Percentiles rank a stretch among this genome's conserved stretches.
These are phyloP conservation scores for Emmelina monodactyla DNA, from an alignment of 2,888 invertebrate genomes.

Conservation along the genomic window DNA sequence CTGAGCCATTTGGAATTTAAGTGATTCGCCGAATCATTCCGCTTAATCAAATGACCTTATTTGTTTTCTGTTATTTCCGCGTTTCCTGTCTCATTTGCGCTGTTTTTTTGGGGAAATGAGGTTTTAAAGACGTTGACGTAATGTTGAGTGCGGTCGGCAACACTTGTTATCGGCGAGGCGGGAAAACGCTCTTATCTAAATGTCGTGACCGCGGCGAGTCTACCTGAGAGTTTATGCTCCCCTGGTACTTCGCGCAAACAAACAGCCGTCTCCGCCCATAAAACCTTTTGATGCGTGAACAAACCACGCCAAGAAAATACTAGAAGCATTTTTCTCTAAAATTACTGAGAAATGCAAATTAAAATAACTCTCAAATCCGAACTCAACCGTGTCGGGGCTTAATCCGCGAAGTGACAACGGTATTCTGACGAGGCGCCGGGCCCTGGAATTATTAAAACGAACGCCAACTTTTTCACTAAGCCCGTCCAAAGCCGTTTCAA, in stretches of 20 bases:
- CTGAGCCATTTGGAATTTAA: conserved; percentile 56
- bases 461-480: conserved; percentile 67
- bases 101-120: conserved; percentile 12
- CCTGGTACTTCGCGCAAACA: conserved; percentile 49
- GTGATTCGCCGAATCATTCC: conserved; percentile 58
- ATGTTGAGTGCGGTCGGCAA: conserved; percentile 25
- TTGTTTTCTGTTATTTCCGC: conserved; percentile 36
- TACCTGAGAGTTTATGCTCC: conserved; percentile 54
- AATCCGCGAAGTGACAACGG: conserved; percentile 67
- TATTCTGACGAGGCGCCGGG: conserved; percentile 67
- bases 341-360: conserved; percentile 59
- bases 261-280: conserved; percentile 40
- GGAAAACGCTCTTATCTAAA: conserved; percentile 56
- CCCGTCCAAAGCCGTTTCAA: conserved; percentile 66
- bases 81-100: conserved; percentile 29
- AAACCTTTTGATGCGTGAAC: conserved; percentile 35
- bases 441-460: conserved; percentile 67
- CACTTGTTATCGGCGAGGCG: conserved; percentile 41
- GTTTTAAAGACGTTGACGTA: conserved; percentile 2
- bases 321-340: conserved; percentile 34
- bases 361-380: conserved; percentile 64
- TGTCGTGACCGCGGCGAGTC: conserved; percentile 57
- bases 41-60: conserved; percentile 57
- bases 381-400: conserved; percentile 64
- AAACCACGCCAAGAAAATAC: conserved; percentile 20